A percentile compares a stretch with the other conserved stretches of the same genome.
Conservation (phyloP, 2,113 vertebrate species). For the Aleadryas rufinucha region DNA sequence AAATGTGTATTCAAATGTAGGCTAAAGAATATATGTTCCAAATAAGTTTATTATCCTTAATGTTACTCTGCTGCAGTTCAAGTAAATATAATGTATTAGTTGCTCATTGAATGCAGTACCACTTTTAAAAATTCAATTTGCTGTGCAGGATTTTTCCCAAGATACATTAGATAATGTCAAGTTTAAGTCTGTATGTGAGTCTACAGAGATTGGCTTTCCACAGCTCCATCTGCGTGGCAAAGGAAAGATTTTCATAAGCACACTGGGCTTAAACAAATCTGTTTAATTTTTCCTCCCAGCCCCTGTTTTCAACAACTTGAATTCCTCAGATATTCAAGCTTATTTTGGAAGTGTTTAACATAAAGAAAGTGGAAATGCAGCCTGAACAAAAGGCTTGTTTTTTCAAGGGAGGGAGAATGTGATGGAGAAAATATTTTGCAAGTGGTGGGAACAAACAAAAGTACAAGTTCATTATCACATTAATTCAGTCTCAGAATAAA, state of each 20-base stretch:
- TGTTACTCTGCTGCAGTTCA: not conserved
- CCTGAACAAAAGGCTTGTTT: not conserved
- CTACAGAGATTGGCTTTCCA: not conserved
- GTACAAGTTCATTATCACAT: not conserved
- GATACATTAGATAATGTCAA: not conserved
- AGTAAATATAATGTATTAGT: slow-evolving; percentile 1
- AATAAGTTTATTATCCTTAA: not conserved
- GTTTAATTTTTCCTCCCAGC: slow-evolving; percentile 44
- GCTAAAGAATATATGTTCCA: not conserved
- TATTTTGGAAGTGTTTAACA: not conserved
- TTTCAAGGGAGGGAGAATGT: not conserved
- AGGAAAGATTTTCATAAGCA: not conserved
- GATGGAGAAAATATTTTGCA: not conserved
- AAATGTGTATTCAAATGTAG: not conserved
- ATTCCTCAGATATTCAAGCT: not conserved
- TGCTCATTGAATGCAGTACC: not conserved
- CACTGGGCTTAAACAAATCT: slow-evolving; percentile 24
- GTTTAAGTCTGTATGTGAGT: not conserved
- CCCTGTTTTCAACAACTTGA: slow-evolving; percentile 7
- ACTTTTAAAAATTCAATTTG: not conserved
- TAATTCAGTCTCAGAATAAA: not conserved
- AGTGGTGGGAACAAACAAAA: not conserved
- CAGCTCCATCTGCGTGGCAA: no score
- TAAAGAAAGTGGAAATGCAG: not conserved
- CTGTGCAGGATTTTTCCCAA: not conserved